phyloP scores from a whole-genome alignment of 2,888 invertebrate genomes.

The Auanema sp. region DNA sequence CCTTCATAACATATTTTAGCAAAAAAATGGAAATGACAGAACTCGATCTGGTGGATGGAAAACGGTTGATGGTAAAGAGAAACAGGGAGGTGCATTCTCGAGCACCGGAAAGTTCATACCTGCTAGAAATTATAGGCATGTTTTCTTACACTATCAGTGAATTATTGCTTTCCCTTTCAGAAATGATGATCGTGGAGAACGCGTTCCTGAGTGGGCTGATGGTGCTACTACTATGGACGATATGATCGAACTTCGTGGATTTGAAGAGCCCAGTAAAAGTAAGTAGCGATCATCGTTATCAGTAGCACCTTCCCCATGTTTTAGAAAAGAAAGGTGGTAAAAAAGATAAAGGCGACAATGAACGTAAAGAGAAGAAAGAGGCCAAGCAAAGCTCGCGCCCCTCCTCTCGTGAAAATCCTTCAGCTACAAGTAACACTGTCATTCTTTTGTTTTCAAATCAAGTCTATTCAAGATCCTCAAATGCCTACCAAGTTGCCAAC shows the following conservation, averaged over 20 bases:
- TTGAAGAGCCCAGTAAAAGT: conserved; percentile 57
- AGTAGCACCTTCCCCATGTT: no score
- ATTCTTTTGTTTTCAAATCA: conserved; percentile 1
- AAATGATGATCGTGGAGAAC: conserved; percentile 41
- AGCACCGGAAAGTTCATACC: conserved; percentile 20
- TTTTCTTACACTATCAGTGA: not conserved
- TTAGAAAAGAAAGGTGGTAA: conserved; percentile 27
- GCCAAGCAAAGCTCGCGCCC: conserved; percentile 10
- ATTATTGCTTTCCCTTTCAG: conserved; percentile 6
- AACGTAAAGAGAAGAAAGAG: conserved; percentile 19
- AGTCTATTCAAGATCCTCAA: not conserved
- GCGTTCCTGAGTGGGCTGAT: conserved; percentile 63
- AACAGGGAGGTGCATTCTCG: conserved; percentile 20
- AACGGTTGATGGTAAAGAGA: conserved; percentile 21
- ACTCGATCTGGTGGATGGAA: conserved; percentile 11
- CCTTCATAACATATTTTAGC: conserved; percentile 2
- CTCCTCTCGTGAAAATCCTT: conserved; percentile 10
- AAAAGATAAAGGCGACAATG: conserved; percentile 22
- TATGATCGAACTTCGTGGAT: conserved; percentile 61
- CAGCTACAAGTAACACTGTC: not conserved
- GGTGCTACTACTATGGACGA: conserved; percentile 61
- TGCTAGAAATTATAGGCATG: conserved; percentile 17
- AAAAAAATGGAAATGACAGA: not conserved
- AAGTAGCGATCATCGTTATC: conserved; percentile 3
- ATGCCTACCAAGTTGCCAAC: conserved; percentile 24